Base-by-base conservation (phyloP, 1,140 invertebrate genomes). In the Ceratosolen fusciceps region DNA sequence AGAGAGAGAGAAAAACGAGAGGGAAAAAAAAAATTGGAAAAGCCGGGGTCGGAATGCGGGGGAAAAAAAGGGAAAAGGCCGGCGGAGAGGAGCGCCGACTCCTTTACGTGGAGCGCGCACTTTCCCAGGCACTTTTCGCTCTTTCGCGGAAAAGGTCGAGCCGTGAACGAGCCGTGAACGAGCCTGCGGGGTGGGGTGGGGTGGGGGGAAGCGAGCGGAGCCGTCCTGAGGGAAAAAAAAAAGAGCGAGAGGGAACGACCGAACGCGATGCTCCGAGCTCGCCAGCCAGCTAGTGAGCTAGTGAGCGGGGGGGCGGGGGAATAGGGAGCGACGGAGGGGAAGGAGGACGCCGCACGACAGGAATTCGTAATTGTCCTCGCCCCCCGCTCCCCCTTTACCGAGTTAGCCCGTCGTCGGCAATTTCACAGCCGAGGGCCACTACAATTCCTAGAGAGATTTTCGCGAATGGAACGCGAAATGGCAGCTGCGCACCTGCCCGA, bases 41-140 rank as follows among this genome's bases (percentile, higher is more conserved):
- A 73, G 29, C 47, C 19, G 54, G 1, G 8, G n/a, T 39, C 56
- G 72, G 34, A 74, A 60, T 60, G 31, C 19, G 12, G 10, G 21
- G 3, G 31, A 29, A 34, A n/a, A 37, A 62, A 52, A 21, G n/a
- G 58, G 24, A 37, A 67, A 52, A 75, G 54, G 16, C 54, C 19
- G 56, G 54, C 56, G 43, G 43, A 47, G 16, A 47, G 16, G 16
- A 47, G 16, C 19, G 10, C 49, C 49, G 14, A 12, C 24, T 7
- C 12, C 24, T 26, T n/a, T 24, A n/a, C 56, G n/a, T n/a, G n/a
- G 8, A 56, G 1, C 37, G 19, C 24, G 5, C 37, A 21, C 21
- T 74, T 74, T 74, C 72, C 72, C 72, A 62, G 54, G 72, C 54
- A 43, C 54, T n/a, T n/a, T n/a, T n/a, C n/a, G n/a, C n/a, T n/a